Percentiles rank a stretch among this genome's conserved stretches.
Evolutionary conservation across 2,888 invertebrate species (phyloP).

Genomic region (Platycheirus rosarum): DNA sequence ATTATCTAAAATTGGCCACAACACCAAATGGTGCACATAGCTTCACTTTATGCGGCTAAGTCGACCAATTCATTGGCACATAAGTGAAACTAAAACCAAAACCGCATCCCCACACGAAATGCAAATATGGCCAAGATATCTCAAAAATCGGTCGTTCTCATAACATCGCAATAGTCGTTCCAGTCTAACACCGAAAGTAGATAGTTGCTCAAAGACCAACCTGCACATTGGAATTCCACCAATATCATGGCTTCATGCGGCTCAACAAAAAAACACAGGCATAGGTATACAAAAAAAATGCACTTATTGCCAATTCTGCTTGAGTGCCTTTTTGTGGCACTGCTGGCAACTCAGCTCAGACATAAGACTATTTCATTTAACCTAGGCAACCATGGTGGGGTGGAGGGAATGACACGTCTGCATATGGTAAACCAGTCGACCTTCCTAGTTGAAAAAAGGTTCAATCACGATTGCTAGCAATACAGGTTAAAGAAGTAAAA

Average conservation of each 20-base stretch:
- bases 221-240: constrained; percentile 63
- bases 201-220: constrained; percentile 25
- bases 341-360: constrained; percentile 16
- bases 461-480: constrained; percentile 54
- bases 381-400: not conserved
- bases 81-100: constrained; percentile 62
- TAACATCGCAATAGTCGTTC: constrained; percentile 4
- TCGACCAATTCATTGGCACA: constrained; percentile 65
- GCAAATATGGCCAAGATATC: constrained; percentile 54
- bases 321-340: constrained; percentile 55
- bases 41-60: constrained; percentile 58
- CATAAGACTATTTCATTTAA: constrained; percentile 43
- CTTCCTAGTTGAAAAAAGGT: constrained; percentile 67
- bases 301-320: constrained; percentile 48
- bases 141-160: constrained; percentile 16
- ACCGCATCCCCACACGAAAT: constrained; percentile 32
- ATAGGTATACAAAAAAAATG: not conserved
- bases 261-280: constrained; percentile 45
- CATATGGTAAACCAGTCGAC: constrained; percentile 67
- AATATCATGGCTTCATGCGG: constrained; percentile 38
- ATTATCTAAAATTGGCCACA: constrained; percentile 42
- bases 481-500: constrained; percentile 38
- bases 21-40: constrained; percentile 37
- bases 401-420: constrained; percentile 42
- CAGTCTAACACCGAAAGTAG: constrained; percentile 34